phyloP scores from a whole-genome alignment of 2,113 vertebrate species.

The Lichenostomus cassidix region DNA sequence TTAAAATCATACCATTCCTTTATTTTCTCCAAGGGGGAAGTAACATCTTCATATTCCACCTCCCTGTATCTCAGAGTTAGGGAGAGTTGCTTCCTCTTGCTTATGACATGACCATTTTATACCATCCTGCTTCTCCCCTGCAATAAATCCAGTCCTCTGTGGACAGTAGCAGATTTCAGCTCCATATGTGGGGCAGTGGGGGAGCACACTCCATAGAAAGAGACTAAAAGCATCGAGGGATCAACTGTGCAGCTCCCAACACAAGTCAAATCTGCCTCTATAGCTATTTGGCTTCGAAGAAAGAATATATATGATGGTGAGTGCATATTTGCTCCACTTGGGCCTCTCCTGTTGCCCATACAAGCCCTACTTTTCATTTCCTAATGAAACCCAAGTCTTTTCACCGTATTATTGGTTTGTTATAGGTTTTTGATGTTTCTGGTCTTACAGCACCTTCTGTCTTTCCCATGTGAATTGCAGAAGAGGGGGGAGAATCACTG shows the following conservation, averaged over 20 bases:
- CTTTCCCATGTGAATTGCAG: not conserved
- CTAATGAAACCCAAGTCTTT: not conserved
- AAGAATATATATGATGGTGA: not conserved
- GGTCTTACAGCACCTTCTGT: not conserved
- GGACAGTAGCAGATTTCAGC: not conserved
- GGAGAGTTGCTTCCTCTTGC: not conserved
- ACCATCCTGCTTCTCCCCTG: not conserved
- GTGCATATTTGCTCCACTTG: not conserved
- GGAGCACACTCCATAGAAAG: not conserved
- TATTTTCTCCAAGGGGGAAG: not conserved
- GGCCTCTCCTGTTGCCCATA: not conserved
- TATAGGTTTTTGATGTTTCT: not conserved
- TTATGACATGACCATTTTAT: not conserved
- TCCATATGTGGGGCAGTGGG: not conserved
- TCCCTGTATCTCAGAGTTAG: not conserved
- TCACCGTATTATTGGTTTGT: not conserved
- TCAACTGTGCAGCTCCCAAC: not conserved
- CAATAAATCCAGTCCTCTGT: not conserved
- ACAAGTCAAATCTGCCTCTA: not conserved
- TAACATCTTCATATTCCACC: not conserved
- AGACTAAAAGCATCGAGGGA: not conserved
- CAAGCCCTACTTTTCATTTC: not conserved
- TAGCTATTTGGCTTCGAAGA: not conserved
- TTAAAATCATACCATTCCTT: not conserved
- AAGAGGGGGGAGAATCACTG: not conserved